Evolutionary conservation across 1,140 invertebrate species (phyloP), one percentile per base, ranked within the genome.

Genomic region (Drosophila albomicans): DNA sequence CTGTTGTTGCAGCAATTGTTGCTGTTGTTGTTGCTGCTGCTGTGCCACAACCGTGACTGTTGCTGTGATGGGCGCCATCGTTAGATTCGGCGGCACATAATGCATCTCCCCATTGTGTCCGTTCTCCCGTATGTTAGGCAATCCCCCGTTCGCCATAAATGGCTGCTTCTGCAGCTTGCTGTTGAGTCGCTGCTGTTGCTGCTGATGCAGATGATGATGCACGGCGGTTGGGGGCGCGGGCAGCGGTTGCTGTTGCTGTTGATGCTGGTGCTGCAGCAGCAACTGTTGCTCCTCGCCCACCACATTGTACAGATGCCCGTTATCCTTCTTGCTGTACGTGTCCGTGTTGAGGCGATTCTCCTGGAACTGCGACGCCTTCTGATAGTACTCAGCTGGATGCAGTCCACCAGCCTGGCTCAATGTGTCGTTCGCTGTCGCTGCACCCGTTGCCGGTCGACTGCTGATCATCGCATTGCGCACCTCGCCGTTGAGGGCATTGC

Each of bases 271-370:
- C 54, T 85, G 81, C 49, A 82, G 46, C 41, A 92, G 35, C 16
- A 87, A 43, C 30, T 92, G 88, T 62, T 92, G 82, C 74, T 91
- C 91, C 48, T 88, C 73, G 0, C 67, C 81, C 7, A 57, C 61
- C 30, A 67, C 67, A 56, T 63, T 66, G 15, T 79, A 67, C 32
- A 86, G 5, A 20, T 86, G 91, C 0, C 78, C 85, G 13, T 92
- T 91, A 20, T 89, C 91, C 59, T 92, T 92, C 10, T 91, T 91
- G 49, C 81, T 92, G 57, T 89, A 92, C 0, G 82, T 91, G 11
- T 92, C 91, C n/a, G 75, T 82, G 7, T 91, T 92, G 30, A 92
- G 80, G 3, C 79, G 91, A 49, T 87, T 92, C 49, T 92, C 91
- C 10, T 88, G 78, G 15, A 91, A 89, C 41, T 92, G 90, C 0